phyloP scores from a whole-genome alignment of 92 coral and sea anemone genomes.

The Meandrina meandrites region DNA sequence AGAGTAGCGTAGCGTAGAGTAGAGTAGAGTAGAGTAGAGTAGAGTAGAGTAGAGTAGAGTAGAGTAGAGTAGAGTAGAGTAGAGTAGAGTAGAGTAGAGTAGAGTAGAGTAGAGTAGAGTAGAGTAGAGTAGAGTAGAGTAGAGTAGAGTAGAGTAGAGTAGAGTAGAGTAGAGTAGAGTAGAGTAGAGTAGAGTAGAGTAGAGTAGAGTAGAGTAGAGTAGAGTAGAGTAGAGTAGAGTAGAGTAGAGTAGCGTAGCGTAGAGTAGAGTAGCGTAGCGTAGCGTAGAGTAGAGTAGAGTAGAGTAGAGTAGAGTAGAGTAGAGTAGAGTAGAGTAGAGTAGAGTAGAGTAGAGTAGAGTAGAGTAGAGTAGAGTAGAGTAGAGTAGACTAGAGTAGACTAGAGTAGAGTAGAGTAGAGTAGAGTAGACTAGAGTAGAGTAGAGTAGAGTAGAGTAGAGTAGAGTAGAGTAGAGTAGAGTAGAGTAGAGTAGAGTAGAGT shows the following conservation, averaged over 20 bases:
- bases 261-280: not conserved
- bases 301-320: not conserved
- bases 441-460: too few relatives aligned
- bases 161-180: not conserved
- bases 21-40: too few relatives aligned
- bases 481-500: too few relatives aligned
- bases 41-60: too few relatives aligned
- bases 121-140: not conserved
- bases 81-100: too few relatives aligned
- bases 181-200: too few relatives aligned
- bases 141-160: not conserved
- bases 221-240: not conserved
- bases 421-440: too few relatives aligned
- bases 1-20: not conserved
- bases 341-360: not conserved
- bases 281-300: not conserved
- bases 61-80: too few relatives aligned
- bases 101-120: not conserved
- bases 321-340: not conserved
- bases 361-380: too few relatives aligned
- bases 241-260: not conserved
- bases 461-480: too few relatives aligned
- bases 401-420: too few relatives aligned
- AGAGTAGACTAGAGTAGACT: too few relatives aligned
- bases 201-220: not conserved